Conservation (phyloP, 2,113 vertebrate genomes). For the Alectura lathami region DNA sequence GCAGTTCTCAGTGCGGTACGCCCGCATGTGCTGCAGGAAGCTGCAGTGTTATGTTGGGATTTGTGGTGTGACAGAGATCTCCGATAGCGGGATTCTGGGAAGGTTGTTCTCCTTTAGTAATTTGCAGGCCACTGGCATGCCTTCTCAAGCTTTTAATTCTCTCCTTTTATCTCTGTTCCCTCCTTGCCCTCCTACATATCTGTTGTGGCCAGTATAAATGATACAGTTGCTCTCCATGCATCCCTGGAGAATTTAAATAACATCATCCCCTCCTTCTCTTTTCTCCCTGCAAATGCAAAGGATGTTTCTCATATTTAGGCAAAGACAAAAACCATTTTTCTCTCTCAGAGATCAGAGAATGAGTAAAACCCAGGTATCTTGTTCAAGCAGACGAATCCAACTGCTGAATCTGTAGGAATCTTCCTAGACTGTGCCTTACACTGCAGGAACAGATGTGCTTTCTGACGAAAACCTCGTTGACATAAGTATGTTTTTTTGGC, state of each 20-base stretch:
- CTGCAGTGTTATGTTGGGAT: background rate
- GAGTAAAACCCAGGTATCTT: background rate
- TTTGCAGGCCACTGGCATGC: background rate
- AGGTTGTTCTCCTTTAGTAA: background rate
- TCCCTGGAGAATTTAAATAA: slow-evolving; percentile 17
- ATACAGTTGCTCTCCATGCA: background rate
- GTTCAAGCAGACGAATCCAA: rapidly evolving
- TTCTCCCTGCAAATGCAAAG: background rate
- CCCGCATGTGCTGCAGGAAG: background rate
- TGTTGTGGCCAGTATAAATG: background rate
- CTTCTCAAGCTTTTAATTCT: background rate
- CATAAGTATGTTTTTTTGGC: background rate
- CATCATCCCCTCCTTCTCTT: background rate
- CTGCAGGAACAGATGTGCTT: background rate
- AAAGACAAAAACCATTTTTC: background rate
- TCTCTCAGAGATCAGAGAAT: background rate
- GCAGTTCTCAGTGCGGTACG: background rate
- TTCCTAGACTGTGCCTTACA: background rate
- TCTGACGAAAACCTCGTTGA: background rate
- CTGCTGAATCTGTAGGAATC: background rate
- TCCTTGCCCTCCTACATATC: background rate
- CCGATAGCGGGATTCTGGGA: background rate
- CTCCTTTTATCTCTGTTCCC: background rate
- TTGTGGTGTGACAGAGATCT: background rate
- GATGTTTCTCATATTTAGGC: background rate